A percentile compares a stretch with the other conserved stretches of the same genome.
Evolutionary conservation across 2,888 invertebrate genomes (phyloP).

Genomic region (Standfussiana lucernea): DNA sequence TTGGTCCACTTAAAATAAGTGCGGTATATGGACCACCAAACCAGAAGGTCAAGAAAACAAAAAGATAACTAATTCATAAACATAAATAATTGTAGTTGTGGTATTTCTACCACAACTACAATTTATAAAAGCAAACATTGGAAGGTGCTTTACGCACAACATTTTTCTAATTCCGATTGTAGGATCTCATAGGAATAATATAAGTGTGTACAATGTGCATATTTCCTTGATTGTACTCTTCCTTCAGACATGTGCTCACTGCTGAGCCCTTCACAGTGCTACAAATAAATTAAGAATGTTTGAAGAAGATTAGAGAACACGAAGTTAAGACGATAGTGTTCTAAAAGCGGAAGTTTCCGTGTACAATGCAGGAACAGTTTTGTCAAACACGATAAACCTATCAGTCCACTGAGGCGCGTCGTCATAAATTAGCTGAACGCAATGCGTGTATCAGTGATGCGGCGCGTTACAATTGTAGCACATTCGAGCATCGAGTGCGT

Average conservation of each 20-base stretch:
- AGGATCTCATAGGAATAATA: not conserved
- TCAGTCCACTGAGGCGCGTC: slow-evolving; percentile 18
- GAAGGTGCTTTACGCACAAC: not conserved
- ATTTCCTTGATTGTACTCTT: not conserved
- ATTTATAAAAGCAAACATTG: not conserved
- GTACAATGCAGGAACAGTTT: not conserved
- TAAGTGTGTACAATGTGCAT: not conserved
- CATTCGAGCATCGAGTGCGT: slow-evolving; percentile 19
- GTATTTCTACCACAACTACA: not conserved
- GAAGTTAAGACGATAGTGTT: not conserved
- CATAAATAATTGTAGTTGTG: too few species aligned
- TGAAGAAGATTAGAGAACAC: not conserved
- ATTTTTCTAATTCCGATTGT: not conserved
- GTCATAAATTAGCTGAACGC: slow-evolving; percentile 45
- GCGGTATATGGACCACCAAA: too few species aligned
- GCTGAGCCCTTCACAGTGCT: not conserved
- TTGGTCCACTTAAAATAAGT: too few species aligned
- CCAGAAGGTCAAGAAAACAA: too few species aligned
- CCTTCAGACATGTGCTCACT: not conserved
- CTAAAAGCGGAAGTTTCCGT: not conserved
- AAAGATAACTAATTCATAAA: too few species aligned
- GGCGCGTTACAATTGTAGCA: slow-evolving; percentile 30
- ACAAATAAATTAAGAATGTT: not conserved
- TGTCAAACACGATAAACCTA: slow-evolving; percentile 14
- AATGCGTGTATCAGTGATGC: slow-evolving; percentile 29